phyloP scores from a whole-genome alignment of 2,113 vertebrate genomes.

The Stictonetta naevosa region DNA sequence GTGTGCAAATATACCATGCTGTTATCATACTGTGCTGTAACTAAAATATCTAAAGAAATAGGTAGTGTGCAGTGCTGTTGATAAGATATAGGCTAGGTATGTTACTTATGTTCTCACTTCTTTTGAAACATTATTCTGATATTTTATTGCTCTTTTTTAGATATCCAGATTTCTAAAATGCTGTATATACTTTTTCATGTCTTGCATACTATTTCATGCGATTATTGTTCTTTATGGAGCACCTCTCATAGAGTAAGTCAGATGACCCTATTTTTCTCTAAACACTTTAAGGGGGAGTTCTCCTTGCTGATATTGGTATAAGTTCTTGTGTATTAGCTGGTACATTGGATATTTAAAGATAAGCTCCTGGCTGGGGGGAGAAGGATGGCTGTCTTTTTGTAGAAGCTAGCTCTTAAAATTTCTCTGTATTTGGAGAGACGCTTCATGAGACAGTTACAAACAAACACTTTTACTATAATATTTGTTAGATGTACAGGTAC shows the following conservation, averaged over 20 bases:
- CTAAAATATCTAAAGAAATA: background rate
- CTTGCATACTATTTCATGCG: constrained; percentile 90
- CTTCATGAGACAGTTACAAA: background rate
- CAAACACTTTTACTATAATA: background rate
- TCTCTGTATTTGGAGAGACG: background rate
- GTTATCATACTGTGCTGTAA: background rate
- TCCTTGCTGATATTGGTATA: constrained; percentile 15
- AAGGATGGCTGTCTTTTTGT: background rate
- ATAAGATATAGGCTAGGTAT: background rate
- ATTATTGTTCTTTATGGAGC: constrained; percentile 96
- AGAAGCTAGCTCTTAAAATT: background rate
- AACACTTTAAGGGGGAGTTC: background rate
- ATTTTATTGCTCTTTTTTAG: constrained; percentile 77
- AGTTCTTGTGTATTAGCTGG: background rate
- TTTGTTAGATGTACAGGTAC: background rate
- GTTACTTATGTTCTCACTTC: background rate
- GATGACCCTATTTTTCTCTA: constrained; percentile 35
- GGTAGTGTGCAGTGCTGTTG: background rate
- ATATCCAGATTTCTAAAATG: constrained; percentile 87
- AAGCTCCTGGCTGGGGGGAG: background rate
- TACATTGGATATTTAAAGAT: background rate
- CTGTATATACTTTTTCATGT: constrained; percentile 90
- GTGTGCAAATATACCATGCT: background rate
- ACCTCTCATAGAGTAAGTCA: constrained; percentile 93
- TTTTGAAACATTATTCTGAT: constrained; percentile 36